These are phyloP conservation scores for Drosophila kikkawai DNA, from an alignment of 1,140 invertebrate genomes.

Conservation along the genomic window DNA sequence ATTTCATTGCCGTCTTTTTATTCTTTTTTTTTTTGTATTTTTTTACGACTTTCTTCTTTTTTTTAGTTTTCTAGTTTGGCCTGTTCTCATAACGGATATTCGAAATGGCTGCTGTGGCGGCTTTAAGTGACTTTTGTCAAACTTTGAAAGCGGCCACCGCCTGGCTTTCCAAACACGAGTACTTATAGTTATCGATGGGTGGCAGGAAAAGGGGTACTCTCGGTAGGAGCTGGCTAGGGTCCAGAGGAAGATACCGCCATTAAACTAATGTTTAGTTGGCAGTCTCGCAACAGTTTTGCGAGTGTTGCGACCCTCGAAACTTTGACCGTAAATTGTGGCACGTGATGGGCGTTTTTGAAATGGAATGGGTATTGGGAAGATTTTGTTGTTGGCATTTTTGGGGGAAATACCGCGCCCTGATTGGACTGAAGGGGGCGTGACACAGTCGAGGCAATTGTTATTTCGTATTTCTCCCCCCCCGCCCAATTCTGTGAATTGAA, in stretches of 20 bases:
- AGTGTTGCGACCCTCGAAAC: slow-evolving; percentile 75
- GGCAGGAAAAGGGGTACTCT: neutral
- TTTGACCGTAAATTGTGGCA: slow-evolving; percentile 81
- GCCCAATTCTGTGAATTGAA: slow-evolving; percentile 61
- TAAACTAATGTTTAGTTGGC: slow-evolving; percentile 82
- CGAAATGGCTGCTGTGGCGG: slow-evolving; percentile 69
- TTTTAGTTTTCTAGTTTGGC: slow-evolving; percentile 33
- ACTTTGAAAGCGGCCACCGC: slow-evolving; percentile 59
- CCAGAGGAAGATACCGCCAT: slow-evolving; percentile 49
- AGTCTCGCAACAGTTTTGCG: slow-evolving; percentile 77
- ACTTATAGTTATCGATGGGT: slow-evolving; percentile 74
- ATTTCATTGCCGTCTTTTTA: slow-evolving; percentile 27
- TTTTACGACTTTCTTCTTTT: slow-evolving; percentile 3
- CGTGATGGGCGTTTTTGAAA: slow-evolving; percentile 65
- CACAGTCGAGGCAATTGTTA: slow-evolving; percentile 59
- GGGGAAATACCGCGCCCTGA: slow-evolving; percentile 10
- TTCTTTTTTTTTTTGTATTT: slow-evolving; percentile 8
- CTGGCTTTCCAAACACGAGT: slow-evolving; percentile 60
- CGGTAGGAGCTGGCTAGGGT: neutral
- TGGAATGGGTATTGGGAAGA: slow-evolving; percentile 4
- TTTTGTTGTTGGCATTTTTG: slow-evolving; percentile 25
- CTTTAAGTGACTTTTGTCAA: slow-evolving; percentile 82
- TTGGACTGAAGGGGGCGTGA: slow-evolving; percentile 39
- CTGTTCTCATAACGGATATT: slow-evolving; percentile 76
- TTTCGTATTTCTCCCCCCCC: slow-evolving; percentile 40